A percentile compares a stretch with the other conserved stretches of the same genome.
Conservation (phyloP, 2,888 invertebrate species). For the Leucozona laternaria region DNA sequence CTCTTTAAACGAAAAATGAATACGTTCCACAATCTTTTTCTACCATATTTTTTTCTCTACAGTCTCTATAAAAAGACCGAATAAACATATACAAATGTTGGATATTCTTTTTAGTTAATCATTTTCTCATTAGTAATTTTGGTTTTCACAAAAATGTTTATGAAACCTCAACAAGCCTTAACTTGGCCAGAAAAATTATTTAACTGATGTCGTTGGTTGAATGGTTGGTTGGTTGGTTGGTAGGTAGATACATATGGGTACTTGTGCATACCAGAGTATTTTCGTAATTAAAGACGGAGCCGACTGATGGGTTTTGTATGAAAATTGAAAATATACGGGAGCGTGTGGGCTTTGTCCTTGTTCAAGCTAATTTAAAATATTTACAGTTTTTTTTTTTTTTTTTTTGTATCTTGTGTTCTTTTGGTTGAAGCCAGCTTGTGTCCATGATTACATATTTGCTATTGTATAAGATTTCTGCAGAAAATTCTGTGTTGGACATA, state of each 20-base stretch:
- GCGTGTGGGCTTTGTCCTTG: constrained; percentile 5
- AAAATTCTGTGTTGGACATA: background rate
- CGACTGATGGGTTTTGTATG: constrained; percentile 20
- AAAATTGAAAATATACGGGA: constrained; percentile 6
- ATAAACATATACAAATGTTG: no score
- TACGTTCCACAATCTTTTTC: background rate
- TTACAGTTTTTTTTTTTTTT: background rate
- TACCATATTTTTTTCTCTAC: no score
- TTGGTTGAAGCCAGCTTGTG: background rate
- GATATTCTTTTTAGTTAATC: no score
- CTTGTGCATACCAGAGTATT: constrained; percentile 31
- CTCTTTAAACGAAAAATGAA: no score
- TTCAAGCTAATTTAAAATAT: constrained; percentile 26
- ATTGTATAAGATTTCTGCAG: background rate
- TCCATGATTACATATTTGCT: background rate
- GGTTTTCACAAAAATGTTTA: background rate
- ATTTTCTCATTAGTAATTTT: no score
- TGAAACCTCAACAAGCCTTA: background rate
- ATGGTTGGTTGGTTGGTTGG: no score
- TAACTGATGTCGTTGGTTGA: background rate
- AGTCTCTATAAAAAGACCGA: no score
- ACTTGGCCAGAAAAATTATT: background rate
- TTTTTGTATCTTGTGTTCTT: background rate
- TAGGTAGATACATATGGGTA: background rate
- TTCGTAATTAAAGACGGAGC: constrained; percentile 57